Base-by-base conservation (phyloP, 2,888 invertebrate species). In the Drosophila niveifrons region DNA sequence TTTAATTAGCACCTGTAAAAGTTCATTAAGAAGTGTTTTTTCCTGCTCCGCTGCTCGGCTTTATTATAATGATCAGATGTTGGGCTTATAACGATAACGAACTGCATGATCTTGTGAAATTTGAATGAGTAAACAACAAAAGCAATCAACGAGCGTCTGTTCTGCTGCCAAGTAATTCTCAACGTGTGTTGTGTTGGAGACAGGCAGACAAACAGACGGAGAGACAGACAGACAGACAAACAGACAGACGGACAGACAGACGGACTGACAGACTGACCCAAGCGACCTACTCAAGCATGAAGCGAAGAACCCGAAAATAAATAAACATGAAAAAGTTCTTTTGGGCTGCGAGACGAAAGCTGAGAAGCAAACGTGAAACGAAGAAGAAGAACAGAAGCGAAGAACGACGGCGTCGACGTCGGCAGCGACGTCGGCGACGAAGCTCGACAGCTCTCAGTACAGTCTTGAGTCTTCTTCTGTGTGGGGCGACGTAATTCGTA, bases 211-310 rank as follows among this genome's bases (percentile, higher is more conserved):
- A 13, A 43, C 15, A 23, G 23, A n/a, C 31, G n/a, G n/a, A 52
- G 36, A 15, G 36, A 18, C 29, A 9, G 23, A 43, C 15, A 23
- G 23, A n/a, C 31, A n/a, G 29, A 44, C 2, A 1, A 13, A 23
- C 3, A 17, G 43, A 13, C 31, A 23, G 34, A 36, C 11, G 10
- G 39, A 39, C 2, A 9, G 51, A 36, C 36, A 3, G 28, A 53
- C 18, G 9, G 46, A 11, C 57, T 3, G 28, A 1, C 31, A 50
- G 34, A 51, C 53, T 31, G 57, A 55, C 57, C 65, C 43, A 56
- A 62, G 47, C 87, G 68, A 82, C 62, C 88, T 88, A 85, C 73
- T 82, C 82, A 71, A 55, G 68, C 82, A 73, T 82, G 64, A 88
- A 88, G 63, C 85, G 63, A 77, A 88, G 61, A 70, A 73, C 36